A percentile compares a stretch with the other conserved stretches of the same genome.
Conservation (phyloP, 2,113 vertebrate genomes). For the Lepus americanus region DNA sequence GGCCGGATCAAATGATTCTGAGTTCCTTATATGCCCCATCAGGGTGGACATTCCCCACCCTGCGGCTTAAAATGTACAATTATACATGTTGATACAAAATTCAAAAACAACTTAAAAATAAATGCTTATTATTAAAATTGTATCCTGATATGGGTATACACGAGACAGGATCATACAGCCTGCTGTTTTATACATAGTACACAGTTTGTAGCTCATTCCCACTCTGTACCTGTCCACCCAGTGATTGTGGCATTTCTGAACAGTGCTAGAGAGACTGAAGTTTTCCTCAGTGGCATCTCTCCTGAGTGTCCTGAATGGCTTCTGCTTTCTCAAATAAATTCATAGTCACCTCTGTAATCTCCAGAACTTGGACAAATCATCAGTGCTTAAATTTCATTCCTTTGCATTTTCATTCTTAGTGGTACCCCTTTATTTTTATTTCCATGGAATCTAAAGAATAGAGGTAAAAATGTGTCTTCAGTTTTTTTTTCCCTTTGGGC, state of each 20-base stretch:
- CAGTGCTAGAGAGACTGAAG: neutral
- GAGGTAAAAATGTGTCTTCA: neutral
- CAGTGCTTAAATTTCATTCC: neutral
- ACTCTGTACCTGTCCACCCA: neutral
- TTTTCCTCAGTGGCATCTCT: neutral
- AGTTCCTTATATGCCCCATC: too few species aligned
- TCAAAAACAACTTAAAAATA: too few species aligned
- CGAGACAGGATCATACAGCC: neutral
- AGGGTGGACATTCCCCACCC: too few species aligned
- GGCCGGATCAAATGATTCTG: too few species aligned
- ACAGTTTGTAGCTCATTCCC: neutral
- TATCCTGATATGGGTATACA: neutral
- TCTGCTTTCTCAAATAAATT: neutral
- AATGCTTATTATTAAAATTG: neutral
- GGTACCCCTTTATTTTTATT: neutral
- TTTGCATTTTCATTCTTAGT: neutral
- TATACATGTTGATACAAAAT: too few species aligned
- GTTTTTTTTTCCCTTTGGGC: too few species aligned
- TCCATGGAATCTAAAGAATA: neutral
- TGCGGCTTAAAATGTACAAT: too few species aligned
- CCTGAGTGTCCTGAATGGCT: neutral
- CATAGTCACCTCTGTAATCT: neutral
- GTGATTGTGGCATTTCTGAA: neutral
- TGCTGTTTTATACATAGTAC: neutral
- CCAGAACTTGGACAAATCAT: neutral